Percentiles rank a stretch among this genome's conserved stretches.
Conservation (phyloP, 2,113 vertebrate genomes). For the Rhinopomastus cyanomelas region DNA sequence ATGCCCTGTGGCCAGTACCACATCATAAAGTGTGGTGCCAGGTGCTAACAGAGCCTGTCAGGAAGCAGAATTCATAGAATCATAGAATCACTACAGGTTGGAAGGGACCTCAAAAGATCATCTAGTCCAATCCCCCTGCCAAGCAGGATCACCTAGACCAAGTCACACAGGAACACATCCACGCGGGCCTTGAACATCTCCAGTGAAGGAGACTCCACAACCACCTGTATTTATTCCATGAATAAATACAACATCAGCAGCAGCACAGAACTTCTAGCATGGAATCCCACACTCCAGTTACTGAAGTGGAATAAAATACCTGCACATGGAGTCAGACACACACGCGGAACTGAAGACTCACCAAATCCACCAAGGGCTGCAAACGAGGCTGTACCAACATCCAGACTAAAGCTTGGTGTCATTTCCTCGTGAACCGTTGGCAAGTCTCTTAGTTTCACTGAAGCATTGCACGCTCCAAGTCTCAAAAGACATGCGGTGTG, state of each 20-base stretch:
- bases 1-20: neutral
- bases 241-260: constrained; percentile 1
- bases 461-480: neutral
- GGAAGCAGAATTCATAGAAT: neutral
- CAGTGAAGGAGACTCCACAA: no score
- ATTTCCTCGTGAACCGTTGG: neutral
- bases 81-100: no score
- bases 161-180: no score
- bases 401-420: neutral
- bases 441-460: neutral
- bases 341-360: neutral
- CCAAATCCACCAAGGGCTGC: neutral
- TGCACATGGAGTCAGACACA: neutral
- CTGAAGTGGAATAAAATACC: neutral
- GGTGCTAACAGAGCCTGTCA: neutral
- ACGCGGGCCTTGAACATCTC: no score
- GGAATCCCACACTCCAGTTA: neutral
- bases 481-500: neutral
- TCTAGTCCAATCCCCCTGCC: no score
- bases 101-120: no score
- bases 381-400: neutral
- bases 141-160: no score
- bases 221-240: no score
- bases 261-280: neutral
- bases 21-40: neutral